Evolutionary conservation across 1,140 invertebrate genomes (phyloP), one percentile per base, ranked within the genome.

Genomic region (Ooceraea biroi): DNA sequence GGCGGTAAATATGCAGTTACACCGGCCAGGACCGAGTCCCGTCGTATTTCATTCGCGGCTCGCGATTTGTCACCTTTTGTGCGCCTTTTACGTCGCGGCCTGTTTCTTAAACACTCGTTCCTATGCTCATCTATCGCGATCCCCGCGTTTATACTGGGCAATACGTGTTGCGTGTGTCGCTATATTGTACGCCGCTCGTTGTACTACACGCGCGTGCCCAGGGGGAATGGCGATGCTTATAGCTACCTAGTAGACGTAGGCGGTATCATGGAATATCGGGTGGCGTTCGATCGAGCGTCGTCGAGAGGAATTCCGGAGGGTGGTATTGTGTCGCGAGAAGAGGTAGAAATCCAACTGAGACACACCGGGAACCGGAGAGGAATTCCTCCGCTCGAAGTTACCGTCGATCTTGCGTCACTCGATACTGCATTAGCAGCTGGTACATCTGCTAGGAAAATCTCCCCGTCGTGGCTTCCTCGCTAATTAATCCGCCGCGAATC

Each of bases 261-360:
- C 50, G 25, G 12, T 57, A 14, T 41, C 82, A 46, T 36, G 46
- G 76, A 76, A 87, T 88, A 87, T 87, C 44, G 52, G 65, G 46
- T 76, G 69, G 44, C 69, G 77, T 85, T 84, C 76, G 84, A 87
- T 89, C 58, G 84, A 74, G 48, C 85, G 63, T 73, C 58, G 77
- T 77, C 61, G 55, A 82, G 69, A 71, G 74, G 19, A 55, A 80
- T 80, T 80, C 65, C 76, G 57, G 22, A 80, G 76, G 50, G 50
- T 71, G 50, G 36, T 69, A 80, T 58, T 69, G 76, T 57, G 63
- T 57, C 76, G 22, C 41, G 19, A 41, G 50, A 80, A 80, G 48
- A 78, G 63, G 12, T 50, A 69, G 17, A 71, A 80, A 80, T 80
- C 7, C 65, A 58, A 30, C 52, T 80, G 30, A 11, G 76, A 87